These are phyloP conservation scores for Heteromurus nitidus DNA, from an alignment of 2,888 invertebrate species.

Conservation along the genomic window DNA sequence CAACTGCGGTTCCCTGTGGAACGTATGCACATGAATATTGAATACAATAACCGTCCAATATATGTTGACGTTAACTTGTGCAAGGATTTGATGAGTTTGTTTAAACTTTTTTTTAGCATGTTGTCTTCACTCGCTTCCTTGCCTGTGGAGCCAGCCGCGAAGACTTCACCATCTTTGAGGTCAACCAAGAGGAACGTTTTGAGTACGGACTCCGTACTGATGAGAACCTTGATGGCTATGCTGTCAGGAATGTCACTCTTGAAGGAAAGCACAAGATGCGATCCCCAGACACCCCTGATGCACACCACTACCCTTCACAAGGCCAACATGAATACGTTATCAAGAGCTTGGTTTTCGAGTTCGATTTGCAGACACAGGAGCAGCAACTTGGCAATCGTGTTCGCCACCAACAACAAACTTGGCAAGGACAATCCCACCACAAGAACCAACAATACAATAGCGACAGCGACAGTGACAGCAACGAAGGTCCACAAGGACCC, in stretches of 20 bases:
- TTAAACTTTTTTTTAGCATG: conserved; percentile 58
- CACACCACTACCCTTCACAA: conserved; percentile 31
- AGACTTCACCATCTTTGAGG: conserved; percentile 65
- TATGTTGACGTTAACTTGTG: no score
- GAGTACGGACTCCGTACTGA: conserved; percentile 64
- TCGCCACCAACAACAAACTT: conserved; percentile 14
- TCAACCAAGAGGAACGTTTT: conserved; percentile 70
- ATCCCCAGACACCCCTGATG: no score
- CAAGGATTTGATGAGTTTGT: background rate
- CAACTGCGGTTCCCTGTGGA: conserved; percentile 72
- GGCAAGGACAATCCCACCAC: conserved; percentile 19
- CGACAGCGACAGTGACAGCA: conserved; percentile 26
- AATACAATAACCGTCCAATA: no score
- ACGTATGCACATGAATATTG: conserved; percentile 64
- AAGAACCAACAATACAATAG: conserved; percentile 27
- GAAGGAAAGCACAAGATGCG: conserved; percentile 33
- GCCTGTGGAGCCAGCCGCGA: conserved; percentile 69
- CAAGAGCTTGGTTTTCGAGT: conserved; percentile 61
- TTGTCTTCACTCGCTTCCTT: conserved; percentile 67
- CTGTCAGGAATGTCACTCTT: conserved; percentile 70
- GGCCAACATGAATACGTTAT: conserved; percentile 52
- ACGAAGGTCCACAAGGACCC: conserved; percentile 36
- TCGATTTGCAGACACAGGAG: conserved; percentile 69
- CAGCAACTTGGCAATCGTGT: conserved; percentile 41
- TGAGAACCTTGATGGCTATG: conserved; percentile 66